A percentile compares a stretch with the other conserved stretches of the same genome.
Evolutionary conservation across 2,113 vertebrate genomes (phyloP).

Genomic region (Saguinus imperator): DNA sequence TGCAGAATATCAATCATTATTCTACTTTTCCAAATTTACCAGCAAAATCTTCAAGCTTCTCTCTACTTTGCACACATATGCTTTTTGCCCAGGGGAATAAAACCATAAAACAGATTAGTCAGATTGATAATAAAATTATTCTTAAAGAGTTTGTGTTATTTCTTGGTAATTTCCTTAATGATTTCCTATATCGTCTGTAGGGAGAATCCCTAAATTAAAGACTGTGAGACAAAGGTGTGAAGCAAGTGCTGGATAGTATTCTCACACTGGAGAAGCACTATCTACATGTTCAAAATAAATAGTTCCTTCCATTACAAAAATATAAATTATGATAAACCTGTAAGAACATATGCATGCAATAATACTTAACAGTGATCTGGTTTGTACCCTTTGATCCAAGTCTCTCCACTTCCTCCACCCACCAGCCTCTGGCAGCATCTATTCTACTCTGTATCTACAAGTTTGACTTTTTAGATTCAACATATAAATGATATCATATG

Average conservation of each 20-base stretch:
- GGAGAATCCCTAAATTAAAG: neutral
- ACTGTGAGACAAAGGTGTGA: neutral
- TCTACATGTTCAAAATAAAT: neutral
- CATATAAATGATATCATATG: too few relatives aligned
- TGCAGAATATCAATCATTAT: conserved; percentile 30
- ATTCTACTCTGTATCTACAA: too few relatives aligned
- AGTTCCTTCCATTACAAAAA: conserved; percentile 5
- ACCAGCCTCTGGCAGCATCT: too few relatives aligned
- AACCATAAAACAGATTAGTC: conserved; percentile 48
- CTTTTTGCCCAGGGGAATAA: conserved; percentile 29
- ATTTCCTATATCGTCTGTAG: neutral
- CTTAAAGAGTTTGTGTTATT: conserved; percentile 18
- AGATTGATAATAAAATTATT: conserved; percentile 55
- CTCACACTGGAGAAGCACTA: neutral
- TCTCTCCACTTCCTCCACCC: neutral
- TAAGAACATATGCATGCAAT: neutral
- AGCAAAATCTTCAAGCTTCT: conserved; percentile 41
- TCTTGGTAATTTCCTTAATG: conserved; percentile 39
- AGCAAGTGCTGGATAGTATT: conserved; percentile 16
- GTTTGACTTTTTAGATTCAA: too few relatives aligned
- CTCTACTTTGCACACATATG: conserved; percentile 36
- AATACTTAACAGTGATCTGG: neutral
- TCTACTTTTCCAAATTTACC: conserved; percentile 44
- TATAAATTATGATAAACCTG: neutral
- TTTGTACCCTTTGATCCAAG: neutral